phyloP scores from a whole-genome alignment of 2,888 invertebrate genomes.

The Schrankia costaestrigalis region DNA sequence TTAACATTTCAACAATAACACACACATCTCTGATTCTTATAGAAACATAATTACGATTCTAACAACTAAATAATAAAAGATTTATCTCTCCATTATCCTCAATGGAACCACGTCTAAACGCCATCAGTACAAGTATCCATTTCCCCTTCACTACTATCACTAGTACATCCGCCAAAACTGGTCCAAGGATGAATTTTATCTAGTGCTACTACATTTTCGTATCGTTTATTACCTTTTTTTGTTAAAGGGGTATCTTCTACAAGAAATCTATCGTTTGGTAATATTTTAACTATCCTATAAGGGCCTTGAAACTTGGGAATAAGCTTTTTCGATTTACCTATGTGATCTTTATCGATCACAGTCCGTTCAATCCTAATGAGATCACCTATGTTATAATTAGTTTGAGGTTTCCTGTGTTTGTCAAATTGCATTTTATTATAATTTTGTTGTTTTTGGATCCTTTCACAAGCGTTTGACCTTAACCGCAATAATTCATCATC shows the following conservation, averaged over 20 bases:
- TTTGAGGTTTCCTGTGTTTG: no score
- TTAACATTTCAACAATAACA: no score
- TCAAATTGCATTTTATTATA: no score
- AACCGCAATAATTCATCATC: no score
- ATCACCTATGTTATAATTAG: no score
- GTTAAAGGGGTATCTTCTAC: constrained; percentile 3
- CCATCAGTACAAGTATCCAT: neutral
- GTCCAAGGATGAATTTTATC: constrained; percentile 1
- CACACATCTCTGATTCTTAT: no score
- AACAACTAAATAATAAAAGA: no score
- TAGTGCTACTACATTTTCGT: neutral
- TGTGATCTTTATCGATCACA: neutral
- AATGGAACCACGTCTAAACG: no score
- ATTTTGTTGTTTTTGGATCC: no score
- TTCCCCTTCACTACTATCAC: neutral
- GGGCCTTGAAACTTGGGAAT: constrained; percentile 2
- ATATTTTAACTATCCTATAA: constrained; percentile 2
- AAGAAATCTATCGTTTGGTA: constrained; percentile 3
- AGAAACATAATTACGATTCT: no score
- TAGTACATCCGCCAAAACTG: neutral
- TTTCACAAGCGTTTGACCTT: neutral
- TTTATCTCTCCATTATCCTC: no score
- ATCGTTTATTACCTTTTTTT: neutral
- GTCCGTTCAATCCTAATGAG: constrained; percentile 4
- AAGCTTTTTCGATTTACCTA: constrained; percentile 4